These are phyloP conservation scores for Drosophila yakuba DNA, from an alignment of 1,140 invertebrate species.

Conservation along the genomic window DNA sequence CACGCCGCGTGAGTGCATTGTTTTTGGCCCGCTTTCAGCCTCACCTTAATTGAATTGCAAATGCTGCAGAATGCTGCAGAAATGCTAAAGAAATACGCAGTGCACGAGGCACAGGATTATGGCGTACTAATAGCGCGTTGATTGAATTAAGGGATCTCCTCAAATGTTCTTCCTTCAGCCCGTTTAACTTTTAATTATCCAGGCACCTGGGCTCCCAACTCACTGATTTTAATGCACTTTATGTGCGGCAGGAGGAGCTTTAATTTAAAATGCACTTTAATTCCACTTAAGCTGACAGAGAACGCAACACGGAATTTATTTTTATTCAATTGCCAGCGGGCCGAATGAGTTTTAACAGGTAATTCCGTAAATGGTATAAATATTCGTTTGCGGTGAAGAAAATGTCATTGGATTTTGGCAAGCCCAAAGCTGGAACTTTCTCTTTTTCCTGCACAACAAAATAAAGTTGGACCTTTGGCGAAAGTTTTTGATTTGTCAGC, in stretches of 20 bases:
- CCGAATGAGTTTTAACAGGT: slow-evolving; percentile 2
- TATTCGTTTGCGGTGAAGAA: neutral
- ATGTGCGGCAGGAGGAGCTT: slow-evolving; percentile 23
- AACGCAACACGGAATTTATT: slow-evolving; percentile 51
- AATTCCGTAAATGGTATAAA: slow-evolving; percentile 27
- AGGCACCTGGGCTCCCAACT: slow-evolving; percentile 3
- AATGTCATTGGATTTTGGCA: slow-evolving; percentile 17
- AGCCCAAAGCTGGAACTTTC: slow-evolving; percentile 22
- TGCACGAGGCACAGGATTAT: slow-evolving; percentile 17
- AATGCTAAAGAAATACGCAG: slow-evolving; percentile 13
- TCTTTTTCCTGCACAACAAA: slow-evolving; percentile 25
- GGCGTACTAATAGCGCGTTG: slow-evolving; percentile 32
- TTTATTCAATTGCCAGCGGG: slow-evolving; percentile 42
- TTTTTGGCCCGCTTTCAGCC: slow-evolving; percentile 5
- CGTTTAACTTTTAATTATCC: slow-evolving; percentile 50
- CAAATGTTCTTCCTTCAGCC: slow-evolving; percentile 18
- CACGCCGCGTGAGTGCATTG: slow-evolving; percentile 45
- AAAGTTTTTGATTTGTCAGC: slow-evolving; percentile 59
- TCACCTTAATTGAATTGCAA: slow-evolving; percentile 70
- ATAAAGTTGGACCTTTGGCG: slow-evolving; percentile 49
- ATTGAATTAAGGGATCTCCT: slow-evolving; percentile 30
- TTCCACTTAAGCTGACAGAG: slow-evolving; percentile 64
- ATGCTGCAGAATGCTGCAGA: slow-evolving; percentile 45
- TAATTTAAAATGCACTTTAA: slow-evolving; percentile 70
- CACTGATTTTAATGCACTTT: slow-evolving; percentile 69